Evolutionary conservation across 2,888 invertebrate genomes (phyloP).

Genomic region (Liposcelis brunnea): DNA sequence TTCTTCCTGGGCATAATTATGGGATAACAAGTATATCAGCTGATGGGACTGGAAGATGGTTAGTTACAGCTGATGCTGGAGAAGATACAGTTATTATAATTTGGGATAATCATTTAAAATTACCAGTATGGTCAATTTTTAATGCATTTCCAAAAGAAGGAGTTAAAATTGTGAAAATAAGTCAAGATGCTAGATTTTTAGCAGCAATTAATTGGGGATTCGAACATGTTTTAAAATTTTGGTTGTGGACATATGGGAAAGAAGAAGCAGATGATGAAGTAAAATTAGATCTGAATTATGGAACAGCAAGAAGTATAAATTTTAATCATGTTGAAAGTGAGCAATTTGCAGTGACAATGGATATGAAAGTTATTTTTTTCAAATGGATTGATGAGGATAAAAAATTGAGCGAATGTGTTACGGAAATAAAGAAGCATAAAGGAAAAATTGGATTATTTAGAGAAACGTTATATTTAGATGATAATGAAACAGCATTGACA

Average conservation of each 20-base stretch:
- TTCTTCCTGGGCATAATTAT: constrained; percentile 9
- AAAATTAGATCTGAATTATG: too few species aligned
- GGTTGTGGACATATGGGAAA: constrained; percentile 41
- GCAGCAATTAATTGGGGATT: constrained; percentile 34
- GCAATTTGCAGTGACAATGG: too few species aligned
- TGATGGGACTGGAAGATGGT: constrained; percentile 14
- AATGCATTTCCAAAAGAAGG: constrained; percentile 30
- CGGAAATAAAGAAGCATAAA: too few species aligned
- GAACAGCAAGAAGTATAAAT: too few species aligned
- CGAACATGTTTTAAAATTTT: constrained; percentile 33
- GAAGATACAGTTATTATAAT: constrained; percentile 14
- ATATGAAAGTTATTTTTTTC: too few species aligned
- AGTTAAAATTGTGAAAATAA: constrained; percentile 30
- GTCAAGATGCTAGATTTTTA: constrained; percentile 38
- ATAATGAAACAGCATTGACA: background rate
- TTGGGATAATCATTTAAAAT: constrained; percentile 9
- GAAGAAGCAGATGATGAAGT: constrained; percentile 35
- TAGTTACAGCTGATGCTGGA: constrained; percentile 15
- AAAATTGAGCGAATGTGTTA: too few species aligned
- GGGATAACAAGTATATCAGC: constrained; percentile 12
- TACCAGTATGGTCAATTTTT: constrained; percentile 36
- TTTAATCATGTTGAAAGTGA: too few species aligned
- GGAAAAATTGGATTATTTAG: too few species aligned
- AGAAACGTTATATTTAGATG: too few species aligned
- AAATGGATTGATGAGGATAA: too few species aligned